These are phyloP conservation scores for Chloroclysta siterata DNA, from an alignment of 2,888 invertebrate species.

Conservation along the genomic window DNA sequence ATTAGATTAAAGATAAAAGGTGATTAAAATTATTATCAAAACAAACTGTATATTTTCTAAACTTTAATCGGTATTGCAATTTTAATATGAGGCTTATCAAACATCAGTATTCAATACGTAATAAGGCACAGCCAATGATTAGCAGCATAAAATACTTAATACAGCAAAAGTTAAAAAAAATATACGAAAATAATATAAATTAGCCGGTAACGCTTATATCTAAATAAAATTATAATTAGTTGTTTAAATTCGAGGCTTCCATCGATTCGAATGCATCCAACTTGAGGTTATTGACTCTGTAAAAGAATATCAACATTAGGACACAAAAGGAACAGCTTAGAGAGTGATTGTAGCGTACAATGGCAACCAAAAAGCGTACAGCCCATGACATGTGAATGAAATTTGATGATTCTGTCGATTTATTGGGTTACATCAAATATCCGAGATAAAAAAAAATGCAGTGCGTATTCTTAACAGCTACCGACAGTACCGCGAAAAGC, in stretches of 20 bases:
- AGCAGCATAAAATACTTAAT: slow-evolving; percentile 16
- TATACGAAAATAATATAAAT: slow-evolving; percentile 33
- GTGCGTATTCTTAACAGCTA: too few species aligned
- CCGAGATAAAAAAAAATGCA: too few species aligned
- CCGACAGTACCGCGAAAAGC: too few species aligned
- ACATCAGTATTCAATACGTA: slow-evolving; percentile 30
- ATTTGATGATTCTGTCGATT: too few species aligned
- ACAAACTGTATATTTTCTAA: slow-evolving; percentile 22
- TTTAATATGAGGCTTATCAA: slow-evolving; percentile 7
- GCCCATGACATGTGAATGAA: too few species aligned
- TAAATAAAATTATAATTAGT: slow-evolving; percentile 59
- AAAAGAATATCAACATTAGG: slow-evolving; percentile 50
- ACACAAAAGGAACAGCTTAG: neutral
- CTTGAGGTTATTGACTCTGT: slow-evolving; percentile 84
- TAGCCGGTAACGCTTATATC: slow-evolving; percentile 31
- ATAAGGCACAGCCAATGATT: slow-evolving; percentile 63
- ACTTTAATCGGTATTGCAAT: slow-evolving; percentile 9
- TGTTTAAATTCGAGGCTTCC: slow-evolving; percentile 87
- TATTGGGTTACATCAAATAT: too few species aligned
- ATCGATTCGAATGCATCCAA: slow-evolving; percentile 85
- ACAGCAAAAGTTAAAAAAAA: slow-evolving; percentile 22
- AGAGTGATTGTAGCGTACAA: neutral
- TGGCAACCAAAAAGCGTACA: too few species aligned
- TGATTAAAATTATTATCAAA: slow-evolving; percentile 80
- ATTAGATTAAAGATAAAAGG: slow-evolving; percentile 77